Percentiles rank a stretch among this genome's conserved stretches.
Conservation (phyloP, 2,888 invertebrate genomes). For the Polylopha cassiicola region DNA sequence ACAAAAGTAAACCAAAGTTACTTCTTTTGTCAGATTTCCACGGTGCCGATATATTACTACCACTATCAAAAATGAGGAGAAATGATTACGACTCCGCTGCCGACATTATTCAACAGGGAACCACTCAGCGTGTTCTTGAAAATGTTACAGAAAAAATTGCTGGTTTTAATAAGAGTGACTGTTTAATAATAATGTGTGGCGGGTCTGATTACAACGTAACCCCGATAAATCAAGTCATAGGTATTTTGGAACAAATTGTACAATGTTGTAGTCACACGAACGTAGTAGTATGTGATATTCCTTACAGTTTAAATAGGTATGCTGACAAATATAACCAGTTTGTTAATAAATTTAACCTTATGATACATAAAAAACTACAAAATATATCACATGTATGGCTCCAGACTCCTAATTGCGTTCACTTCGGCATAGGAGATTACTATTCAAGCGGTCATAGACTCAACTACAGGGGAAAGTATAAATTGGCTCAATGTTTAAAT, state of each 20-base stretch:
- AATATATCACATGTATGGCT: background rate
- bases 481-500: background rate
- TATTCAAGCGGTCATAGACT: background rate
- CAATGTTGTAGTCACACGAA: slow-evolving; percentile 2
- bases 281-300: slow-evolving; percentile 10
- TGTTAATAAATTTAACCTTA: slow-evolving; percentile 14
- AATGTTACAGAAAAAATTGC: no score
- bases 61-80: background rate
- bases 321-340: slow-evolving; percentile 15
- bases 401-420: background rate
- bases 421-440: background rate
- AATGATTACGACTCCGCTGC: slow-evolving; percentile 6
- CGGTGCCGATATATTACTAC: no score
- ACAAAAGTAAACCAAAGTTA: no score
- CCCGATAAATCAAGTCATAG: slow-evolving; percentile 1
- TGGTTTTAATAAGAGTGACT: no score
- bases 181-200: no score
- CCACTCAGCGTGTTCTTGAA: no score
- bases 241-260: background rate
- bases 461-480: slow-evolving; percentile 1
- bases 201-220: background rate
- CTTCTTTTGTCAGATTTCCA: no score
- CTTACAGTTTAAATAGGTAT: slow-evolving; percentile 14
- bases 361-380: slow-evolving; percentile 8
- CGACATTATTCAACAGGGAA: slow-evolving; percentile 3